Evolutionary conservation across 2,888 invertebrate genomes (phyloP), one percentile per base, ranked within the genome.

Genomic region (Drosophila tanythrix): DNA sequence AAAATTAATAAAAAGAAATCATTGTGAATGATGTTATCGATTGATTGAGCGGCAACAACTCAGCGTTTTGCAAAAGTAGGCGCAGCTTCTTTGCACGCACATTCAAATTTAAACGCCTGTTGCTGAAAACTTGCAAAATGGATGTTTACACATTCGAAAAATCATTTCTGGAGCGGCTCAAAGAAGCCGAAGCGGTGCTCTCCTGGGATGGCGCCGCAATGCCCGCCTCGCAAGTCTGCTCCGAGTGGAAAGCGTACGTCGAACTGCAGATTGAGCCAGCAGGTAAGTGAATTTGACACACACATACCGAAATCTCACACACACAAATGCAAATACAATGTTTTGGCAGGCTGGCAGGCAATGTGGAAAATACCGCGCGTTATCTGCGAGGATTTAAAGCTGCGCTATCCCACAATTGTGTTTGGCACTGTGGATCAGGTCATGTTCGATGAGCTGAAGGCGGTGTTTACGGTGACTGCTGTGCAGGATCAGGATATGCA

Each of bases 331-430:
- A 29, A 33, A 43, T 25, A 53, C 7, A 21, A 40, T 33, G 25
- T 46, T 33, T 46, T 51, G 27, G 33, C 46, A 85, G 95, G 95
- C 6, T 95, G 95, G 95, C 94, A 94, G 85, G 95, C 94, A 0
- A 84, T 95, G 43, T 95, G 95, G 95, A 95, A 95, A 91, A 94
- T 95, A 62, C 94, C 95, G 1, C 93, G 95, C 35, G 82, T 93
- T 6, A 94, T 93, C 11, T 95, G 95, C 74, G 94, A 95, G 82
- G 93, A 94, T 55, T 91, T 95, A 6, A 92, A 94, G 60, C 93
- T 95, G n/a, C 94, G 94, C 21, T 95, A 94, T 91, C 95, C 95
- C 0, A 94, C 94, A 0, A 92, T 95, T n/a, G 95, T 95, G 0
- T 92, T 94, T 36, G 94, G 95, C 0, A 93, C 93, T 63, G 94